phyloP scores from a whole-genome alignment of 2,113 vertebrate species.

The Ophthalmolycus amberensis region DNA sequence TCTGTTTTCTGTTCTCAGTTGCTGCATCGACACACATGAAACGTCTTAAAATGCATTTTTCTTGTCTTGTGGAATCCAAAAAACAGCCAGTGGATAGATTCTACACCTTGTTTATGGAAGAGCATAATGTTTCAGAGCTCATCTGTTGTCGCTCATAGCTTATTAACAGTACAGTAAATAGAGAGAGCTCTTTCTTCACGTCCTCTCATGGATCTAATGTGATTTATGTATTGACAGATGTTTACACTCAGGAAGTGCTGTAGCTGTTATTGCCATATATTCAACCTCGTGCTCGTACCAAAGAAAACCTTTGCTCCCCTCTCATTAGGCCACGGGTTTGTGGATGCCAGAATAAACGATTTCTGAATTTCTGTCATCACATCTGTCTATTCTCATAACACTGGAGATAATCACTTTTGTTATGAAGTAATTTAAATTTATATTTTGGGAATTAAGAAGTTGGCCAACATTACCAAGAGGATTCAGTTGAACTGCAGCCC shows the following conservation, averaged over 20 bases:
- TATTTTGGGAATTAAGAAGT: conserved; percentile 34
- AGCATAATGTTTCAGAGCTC: conserved; percentile 14
- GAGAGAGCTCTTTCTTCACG: conserved; percentile 44
- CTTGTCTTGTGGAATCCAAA: background rate
- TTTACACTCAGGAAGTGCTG: conserved; percentile 23
- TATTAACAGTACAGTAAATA: conserved; percentile 40
- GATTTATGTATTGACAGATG: conserved; percentile 71
- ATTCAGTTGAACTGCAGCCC: conserved; percentile 17
- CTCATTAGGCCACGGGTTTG: conserved; percentile 34
- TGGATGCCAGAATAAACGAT: conserved; percentile 49
- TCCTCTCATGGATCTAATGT: conserved; percentile 42
- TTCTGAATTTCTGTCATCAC: conserved; percentile 44
- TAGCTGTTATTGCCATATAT: conserved; percentile 39
- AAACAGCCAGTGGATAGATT: background rate
- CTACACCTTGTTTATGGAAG: conserved; percentile 10
- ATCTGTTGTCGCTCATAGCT: conserved; percentile 49
- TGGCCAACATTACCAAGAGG: conserved; percentile 23
- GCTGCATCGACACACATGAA: background rate
- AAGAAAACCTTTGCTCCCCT: conserved; percentile 31
- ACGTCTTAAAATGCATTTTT: background rate
- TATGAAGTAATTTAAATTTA: conserved; percentile 42
- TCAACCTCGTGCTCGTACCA: conserved; percentile 29
- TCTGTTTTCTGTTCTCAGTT: background rate
- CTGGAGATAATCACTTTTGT: conserved; percentile 26
- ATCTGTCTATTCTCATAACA: conserved; percentile 44